Conservation (phyloP, 1,140 invertebrate species). For the Chelonus insularis region DNA sequence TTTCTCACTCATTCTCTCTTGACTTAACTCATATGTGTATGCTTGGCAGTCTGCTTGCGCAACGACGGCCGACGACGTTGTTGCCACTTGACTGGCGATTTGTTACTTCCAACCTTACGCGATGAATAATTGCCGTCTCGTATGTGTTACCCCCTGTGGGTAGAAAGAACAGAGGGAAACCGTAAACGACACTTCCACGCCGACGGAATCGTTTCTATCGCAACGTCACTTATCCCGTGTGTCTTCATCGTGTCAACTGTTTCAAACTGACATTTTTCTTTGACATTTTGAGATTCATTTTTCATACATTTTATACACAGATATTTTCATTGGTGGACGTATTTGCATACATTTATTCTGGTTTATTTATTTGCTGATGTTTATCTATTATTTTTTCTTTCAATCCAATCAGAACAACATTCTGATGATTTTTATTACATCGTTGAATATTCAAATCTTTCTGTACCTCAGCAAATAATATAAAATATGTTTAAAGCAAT, state of each 20-base stretch:
- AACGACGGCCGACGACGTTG: slow-evolving; percentile 46
- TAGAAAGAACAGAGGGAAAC: not conserved
- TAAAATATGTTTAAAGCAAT: too few relatives aligned
- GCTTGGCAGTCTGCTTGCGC: slow-evolving; percentile 36
- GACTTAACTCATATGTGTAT: slow-evolving; percentile 6
- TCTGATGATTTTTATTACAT: too few relatives aligned
- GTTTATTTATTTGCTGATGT: too few relatives aligned
- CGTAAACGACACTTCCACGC: slow-evolving; percentile 31
- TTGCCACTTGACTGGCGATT: slow-evolving; percentile 59
- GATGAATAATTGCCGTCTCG: slow-evolving; percentile 53
- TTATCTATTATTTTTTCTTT: too few relatives aligned
- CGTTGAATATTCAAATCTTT: too few relatives aligned
- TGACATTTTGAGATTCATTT: not conserved
- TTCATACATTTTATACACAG: not conserved
- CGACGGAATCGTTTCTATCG: slow-evolving; percentile 39
- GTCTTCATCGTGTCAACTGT: slow-evolving; percentile 29
- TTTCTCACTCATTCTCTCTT: slow-evolving; percentile 24
- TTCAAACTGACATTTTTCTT: not conserved
- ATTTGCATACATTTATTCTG: too few relatives aligned
- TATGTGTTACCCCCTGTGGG: slow-evolving; percentile 23
- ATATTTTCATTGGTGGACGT: too few relatives aligned
- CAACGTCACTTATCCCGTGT: slow-evolving; percentile 24
- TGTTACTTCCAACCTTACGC: slow-evolving; percentile 56
- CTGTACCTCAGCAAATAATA: too few relatives aligned
- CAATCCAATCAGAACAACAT: too few relatives aligned